These are phyloP conservation scores for Xylota segnis DNA, from an alignment of 2,888 invertebrate species.

Conservation along the genomic window DNA sequence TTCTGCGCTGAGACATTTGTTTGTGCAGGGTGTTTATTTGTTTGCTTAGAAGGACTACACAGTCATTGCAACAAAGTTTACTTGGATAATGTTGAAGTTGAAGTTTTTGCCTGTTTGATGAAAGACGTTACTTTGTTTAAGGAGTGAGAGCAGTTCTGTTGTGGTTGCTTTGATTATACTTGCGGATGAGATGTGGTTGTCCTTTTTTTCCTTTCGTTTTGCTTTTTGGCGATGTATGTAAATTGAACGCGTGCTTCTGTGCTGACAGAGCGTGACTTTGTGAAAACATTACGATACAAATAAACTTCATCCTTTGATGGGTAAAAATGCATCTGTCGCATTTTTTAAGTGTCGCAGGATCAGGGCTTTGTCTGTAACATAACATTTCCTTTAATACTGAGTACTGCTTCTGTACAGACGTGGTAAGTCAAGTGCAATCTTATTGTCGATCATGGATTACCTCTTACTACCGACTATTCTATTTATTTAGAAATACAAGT, in stretches of 20 bases:
- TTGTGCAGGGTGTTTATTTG: slow-evolving; percentile 50
- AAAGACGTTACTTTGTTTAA: slow-evolving; percentile 27
- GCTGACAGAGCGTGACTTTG: not conserved
- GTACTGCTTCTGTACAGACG: no score
- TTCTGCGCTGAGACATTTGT: slow-evolving; percentile 46
- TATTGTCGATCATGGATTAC: no score
- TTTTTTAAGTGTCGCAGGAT: no score
- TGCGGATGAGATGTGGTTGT: not conserved
- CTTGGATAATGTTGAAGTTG: slow-evolving; percentile 47
- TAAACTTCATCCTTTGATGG: no score
- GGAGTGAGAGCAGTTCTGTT: slow-evolving; percentile 13
- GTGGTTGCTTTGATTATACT: slow-evolving; percentile 29
- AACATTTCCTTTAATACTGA: no score
- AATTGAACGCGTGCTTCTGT: slow-evolving; percentile 20
- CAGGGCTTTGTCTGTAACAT: no score
- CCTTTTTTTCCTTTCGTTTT: slow-evolving; percentile 1
- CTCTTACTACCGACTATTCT: no score
- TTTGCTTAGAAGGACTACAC: slow-evolving; percentile 45
- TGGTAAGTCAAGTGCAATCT: no score
- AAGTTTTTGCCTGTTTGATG: slow-evolving; percentile 30
- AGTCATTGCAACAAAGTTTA: slow-evolving; percentile 43
- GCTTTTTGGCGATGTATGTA: not conserved
- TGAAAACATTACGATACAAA: not conserved
- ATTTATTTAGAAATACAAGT: no score
- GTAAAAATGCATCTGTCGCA: no score